Evolutionary conservation across 2,113 vertebrate species (phyloP).

Genomic region (Poeciliopsis retropinna): DNA sequence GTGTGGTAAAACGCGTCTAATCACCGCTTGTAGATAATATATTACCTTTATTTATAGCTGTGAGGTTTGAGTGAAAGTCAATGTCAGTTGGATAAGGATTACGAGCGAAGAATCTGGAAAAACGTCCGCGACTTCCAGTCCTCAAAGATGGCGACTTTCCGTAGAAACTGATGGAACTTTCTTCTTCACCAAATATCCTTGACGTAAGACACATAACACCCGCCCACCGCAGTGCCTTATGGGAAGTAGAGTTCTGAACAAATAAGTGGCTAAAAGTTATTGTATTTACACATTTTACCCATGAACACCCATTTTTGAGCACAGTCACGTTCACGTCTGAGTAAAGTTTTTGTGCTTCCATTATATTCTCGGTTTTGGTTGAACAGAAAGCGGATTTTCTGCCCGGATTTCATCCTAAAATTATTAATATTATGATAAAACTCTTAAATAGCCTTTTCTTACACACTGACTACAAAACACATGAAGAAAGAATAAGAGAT

Average conservation of each 20-base stretch:
- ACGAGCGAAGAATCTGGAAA: slow-evolving; percentile 16
- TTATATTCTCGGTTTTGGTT: too few relatives aligned
- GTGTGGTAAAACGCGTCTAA: background rate
- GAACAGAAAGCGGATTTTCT: too few relatives aligned
- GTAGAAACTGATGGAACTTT: slow-evolving; percentile 30
- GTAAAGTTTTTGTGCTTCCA: too few relatives aligned
- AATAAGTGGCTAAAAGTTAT: too few relatives aligned
- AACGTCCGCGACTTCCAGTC: background rate
- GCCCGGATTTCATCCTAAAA: too few relatives aligned
- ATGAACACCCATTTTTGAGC: too few relatives aligned
- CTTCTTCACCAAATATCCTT: slow-evolving; percentile 10
- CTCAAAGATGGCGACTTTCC: slow-evolving; percentile 65
- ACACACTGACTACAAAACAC: too few relatives aligned
- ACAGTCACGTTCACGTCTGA: too few relatives aligned
- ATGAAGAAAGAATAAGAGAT: too few relatives aligned
- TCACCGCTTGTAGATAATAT: background rate
- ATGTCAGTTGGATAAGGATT: background rate
- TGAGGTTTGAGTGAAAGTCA: background rate
- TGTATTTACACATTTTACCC: too few relatives aligned
- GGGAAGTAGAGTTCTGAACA: background rate
- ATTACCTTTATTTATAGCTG: slow-evolving; percentile 29
- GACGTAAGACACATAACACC: slow-evolving; percentile 13
- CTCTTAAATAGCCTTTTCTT: too few relatives aligned
- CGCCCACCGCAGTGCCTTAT: background rate
- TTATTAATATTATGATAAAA: too few relatives aligned